Base-by-base conservation (phyloP, 2,888 invertebrate species). In the Catonia carolina region DNA sequence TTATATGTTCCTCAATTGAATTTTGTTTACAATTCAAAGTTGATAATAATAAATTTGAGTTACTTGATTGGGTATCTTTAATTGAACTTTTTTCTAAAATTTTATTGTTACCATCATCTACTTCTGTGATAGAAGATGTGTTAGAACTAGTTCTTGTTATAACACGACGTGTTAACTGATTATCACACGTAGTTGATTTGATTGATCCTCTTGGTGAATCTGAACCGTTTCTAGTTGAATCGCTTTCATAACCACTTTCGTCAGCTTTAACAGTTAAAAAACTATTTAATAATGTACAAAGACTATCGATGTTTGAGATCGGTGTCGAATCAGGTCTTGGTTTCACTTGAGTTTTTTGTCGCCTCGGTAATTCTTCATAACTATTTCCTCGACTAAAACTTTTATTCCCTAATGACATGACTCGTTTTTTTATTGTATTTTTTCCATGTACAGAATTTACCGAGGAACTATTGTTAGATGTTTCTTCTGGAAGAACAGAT, bases 241-340 rank as follows among this genome's bases (percentile, higher is more conserved):
- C 81, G 42, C 78, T 78, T 60, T 80, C 80, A 65, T 81, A 81
- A 14, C 80, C 81, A 65, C 79, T 79, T 67, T 80, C 81, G 63
- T 80, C 79, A 8, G 74, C 73, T 55, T 70, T 71, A 3, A 74
- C 59, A 45, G 70, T 67, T 31, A 75, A 60, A 17, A 71, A 69
- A 59, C 63, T 71, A 66, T 72, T 69, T 15, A 74, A 63, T 17
- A 68, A 64, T 18, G 60, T 20, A 57, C 64, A 63, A 6, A 67
- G 58, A 48, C 64, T 62, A 47, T 63, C 63, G 39, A 65, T 45
- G 15, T 53, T 53, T 20, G 55, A 55, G 20, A 59, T 50, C 22
- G 55, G 59, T 27, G 59, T 59, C 14, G 59, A 59, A 35, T 53
- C 59, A 33, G 55, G 59, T 49, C 55, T 55, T 1, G 52, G 59